Evolutionary conservation across 1,140 invertebrate genomes (phyloP).

Genomic region (Akabosia matsudoensis): DNA sequence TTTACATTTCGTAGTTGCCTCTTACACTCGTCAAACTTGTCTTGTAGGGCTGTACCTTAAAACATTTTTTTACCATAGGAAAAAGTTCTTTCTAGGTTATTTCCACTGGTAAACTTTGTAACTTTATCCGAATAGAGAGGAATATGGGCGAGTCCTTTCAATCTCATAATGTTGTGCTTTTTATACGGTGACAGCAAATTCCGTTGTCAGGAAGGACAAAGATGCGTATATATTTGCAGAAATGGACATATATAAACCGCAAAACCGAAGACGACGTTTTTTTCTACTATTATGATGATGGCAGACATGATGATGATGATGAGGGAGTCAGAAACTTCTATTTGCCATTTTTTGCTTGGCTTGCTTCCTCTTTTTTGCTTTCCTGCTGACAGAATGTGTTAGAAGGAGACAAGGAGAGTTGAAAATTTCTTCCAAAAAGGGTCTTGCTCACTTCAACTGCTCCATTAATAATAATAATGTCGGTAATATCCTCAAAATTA

Average conservation of each 20-base stretch:
- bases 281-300: neutral
- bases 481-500: constrained; percentile 24
- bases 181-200: neutral
- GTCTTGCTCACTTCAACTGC: constrained; percentile 21
- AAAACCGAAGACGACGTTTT: neutral
- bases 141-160: neutral
- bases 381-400: neutral
- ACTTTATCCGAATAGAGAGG: neutral
- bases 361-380: neutral
- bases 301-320: neutral
- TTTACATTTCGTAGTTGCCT: no score
- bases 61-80: neutral
- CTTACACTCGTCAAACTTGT: no score
- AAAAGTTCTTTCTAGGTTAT: neutral
- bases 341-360: constrained; percentile 15
- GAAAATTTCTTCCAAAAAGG: constrained; percentile 7
- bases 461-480: constrained; percentile 24
- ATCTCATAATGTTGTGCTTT: neutral
- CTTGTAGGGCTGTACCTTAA: no score
- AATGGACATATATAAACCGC: constrained; percentile 11
- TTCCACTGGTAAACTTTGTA: neutral
- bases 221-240: neutral
- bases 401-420: neutral
- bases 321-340: neutral
- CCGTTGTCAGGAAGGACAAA: neutral